A percentile compares a stretch with the other conserved stretches of the same genome.
Conservation (phyloP, 2,888 invertebrate species). For the Amblyjoppa proteus region DNA sequence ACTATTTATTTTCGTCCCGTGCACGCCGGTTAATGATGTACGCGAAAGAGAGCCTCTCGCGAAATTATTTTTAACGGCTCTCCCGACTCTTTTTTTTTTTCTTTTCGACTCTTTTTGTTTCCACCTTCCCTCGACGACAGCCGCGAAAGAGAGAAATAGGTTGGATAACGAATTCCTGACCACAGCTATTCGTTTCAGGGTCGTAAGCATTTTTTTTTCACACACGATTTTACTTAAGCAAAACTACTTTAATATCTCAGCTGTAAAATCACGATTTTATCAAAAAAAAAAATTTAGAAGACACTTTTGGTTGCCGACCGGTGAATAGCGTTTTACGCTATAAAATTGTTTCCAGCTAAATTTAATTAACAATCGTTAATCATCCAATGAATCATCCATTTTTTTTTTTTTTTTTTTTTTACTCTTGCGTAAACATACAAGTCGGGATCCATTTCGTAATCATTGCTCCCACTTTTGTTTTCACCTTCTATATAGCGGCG, state of each 20-base stretch:
- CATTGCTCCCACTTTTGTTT: background rate
- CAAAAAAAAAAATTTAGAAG: too few relatives aligned
- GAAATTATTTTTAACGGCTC: conserved; percentile 68
- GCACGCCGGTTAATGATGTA: conserved; percentile 74
- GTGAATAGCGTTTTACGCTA: too few relatives aligned
- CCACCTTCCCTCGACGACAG: background rate
- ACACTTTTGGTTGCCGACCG: too few relatives aligned
- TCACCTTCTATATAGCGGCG: background rate
- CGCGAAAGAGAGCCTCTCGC: conserved; percentile 66
- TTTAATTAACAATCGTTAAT: too few relatives aligned
- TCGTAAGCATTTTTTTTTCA: background rate
- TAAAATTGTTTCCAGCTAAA: too few relatives aligned
- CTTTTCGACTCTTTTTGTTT: background rate
- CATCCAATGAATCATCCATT: too few relatives aligned
- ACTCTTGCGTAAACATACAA: too few relatives aligned
- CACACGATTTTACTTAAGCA: too few relatives aligned
- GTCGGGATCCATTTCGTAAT: background rate
- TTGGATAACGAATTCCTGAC: background rate
- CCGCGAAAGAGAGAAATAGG: background rate
- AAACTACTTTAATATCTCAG: too few relatives aligned
- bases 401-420: too few relatives aligned
- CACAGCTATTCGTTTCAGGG: background rate
- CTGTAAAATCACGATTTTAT: too few relatives aligned
- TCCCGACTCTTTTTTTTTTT: conserved; percentile 21
- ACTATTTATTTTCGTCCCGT: conserved; percentile 75